Base-by-base conservation (phyloP, 2,888 invertebrate genomes). In the Daptonema setosum region DNA sequence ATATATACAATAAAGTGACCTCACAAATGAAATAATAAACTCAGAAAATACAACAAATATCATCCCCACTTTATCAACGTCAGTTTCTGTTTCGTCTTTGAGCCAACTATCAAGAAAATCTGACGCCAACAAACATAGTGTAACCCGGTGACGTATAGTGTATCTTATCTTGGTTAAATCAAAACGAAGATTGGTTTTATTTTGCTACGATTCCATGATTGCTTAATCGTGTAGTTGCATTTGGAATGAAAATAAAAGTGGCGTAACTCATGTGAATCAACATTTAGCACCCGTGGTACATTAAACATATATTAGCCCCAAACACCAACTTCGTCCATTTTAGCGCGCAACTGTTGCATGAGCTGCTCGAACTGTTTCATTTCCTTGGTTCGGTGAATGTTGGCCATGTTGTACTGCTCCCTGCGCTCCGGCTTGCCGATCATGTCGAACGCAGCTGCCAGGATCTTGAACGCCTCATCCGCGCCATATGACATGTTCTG, bases 391-490 rank as follows among this genome's bases (percentile, higher is more conserved):
- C 83, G 41, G 79, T 76, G 59, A 5, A 63, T 28, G 41, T 59
- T 58, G 35, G 58, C 53, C 25, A 59, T 35, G 45, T 63, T 55
- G 58, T 62, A 62, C 78, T 75, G 71, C 20, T 45, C 29, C n/a
- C 61, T 28, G 2, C 22, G 30, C 24, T 85, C 85, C 65, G 85
- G 83, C 73, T 84, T 86, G 28, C 88, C 88, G 64, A 91, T 87
- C 70, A 88, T 80, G 71, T 90, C 88, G 73, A 91, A 91, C 8
- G 90, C 90, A 69, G 87, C 85, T 66, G 87, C 87, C 62, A 91
- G 76, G 69, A 91, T 88, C 75, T 90, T 90, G 73, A 90, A 91
- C 43, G 90, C 88, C 73, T 91, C 90, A 69, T 90, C 90, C 0
- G 90, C 88, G 30, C 90, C 90, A 2, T 87, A 85, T 71, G 87